phyloP scores from a whole-genome alignment of 2,888 invertebrate species.

The Tinea pellionella region DNA sequence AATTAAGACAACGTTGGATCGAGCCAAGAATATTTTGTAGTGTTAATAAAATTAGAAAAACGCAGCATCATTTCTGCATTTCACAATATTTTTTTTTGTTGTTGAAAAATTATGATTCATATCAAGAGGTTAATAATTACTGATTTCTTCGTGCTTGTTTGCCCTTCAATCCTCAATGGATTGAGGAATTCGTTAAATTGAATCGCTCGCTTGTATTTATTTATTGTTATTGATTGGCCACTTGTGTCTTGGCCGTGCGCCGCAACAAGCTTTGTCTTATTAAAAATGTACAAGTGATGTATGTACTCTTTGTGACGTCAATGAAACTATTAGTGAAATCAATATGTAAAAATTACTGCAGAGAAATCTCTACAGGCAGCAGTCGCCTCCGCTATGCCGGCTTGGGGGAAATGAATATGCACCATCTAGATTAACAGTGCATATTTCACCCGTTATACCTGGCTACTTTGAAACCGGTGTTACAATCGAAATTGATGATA shows the following conservation, averaged over 20 bases:
- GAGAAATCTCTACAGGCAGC: no score
- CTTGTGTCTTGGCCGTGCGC: background rate
- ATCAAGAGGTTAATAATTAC: background rate
- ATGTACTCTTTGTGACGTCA: background rate
- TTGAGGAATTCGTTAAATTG: constrained; percentile 10
- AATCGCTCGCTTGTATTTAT: background rate
- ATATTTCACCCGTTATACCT: no score
- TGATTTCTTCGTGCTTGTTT: background rate
- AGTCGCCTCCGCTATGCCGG: no score
- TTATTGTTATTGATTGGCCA: constrained; percentile 4
- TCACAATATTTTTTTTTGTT: constrained; percentile 14
- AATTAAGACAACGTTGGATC: no score
- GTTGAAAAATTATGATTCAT: background rate
- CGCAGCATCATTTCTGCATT: background rate
- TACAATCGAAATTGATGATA: no score
- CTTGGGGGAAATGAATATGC: no score
- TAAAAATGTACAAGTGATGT: constrained; percentile 4
- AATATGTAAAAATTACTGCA: no score
- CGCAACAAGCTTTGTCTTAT: background rate
- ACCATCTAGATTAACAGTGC: no score
- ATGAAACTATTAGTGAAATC: constrained; percentile 1
- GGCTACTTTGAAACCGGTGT: no score
- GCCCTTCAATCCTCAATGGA: constrained; percentile 9
- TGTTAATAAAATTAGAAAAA: no score
- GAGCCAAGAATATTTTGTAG: no score